Base-by-base conservation (phyloP, 2,888 invertebrate species). In the Eupsilia transversa region DNA sequence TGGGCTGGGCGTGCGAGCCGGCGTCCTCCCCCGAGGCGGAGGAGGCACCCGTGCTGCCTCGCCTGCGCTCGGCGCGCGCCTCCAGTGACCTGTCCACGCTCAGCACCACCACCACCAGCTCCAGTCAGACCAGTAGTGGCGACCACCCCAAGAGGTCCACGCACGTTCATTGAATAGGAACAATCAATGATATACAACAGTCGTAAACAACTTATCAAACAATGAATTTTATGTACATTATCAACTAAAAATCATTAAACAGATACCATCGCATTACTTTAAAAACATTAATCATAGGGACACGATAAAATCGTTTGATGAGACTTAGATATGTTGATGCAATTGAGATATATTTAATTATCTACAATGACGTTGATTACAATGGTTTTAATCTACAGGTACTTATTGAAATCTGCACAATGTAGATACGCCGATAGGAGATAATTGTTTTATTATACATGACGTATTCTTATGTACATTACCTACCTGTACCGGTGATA, bases 71-170 rank as follows among this genome's bases (percentile, higher is more conserved):
- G 56, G 94, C 96, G 74, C 94, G 96, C 79, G 96, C 96, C 88
- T 95, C 95, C 88, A 95, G 96, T 88, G 96, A 96, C 90, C 94
- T 96, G 46, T 96, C 96, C 84, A 96, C 96, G 38, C 94, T 95
- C 89, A 95, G 96, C 93, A 92, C 96, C 86, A 94, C 95, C 91
- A 95, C 96, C 91, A 93, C 96, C 89, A 95, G 94, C 92, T 93
- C 96, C 91, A 95, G 96, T 92, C 95, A 94, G 90, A 94, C 96
- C 91, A 94, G 94, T 92, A 93, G 91, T 86, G 91, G 95, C 89
- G 93, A 95, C 88, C 89, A 95, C 86, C 89, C 94, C 81, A 96
- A 95, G 94, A 96, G 96, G 96, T 96, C 94, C 79, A 89, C 77
- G 74, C 84, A 81, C 85, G 10, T 56, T 59, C 46, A 64, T 43